A percentile compares a stretch with the other conserved stretches of the same genome.
Evolutionary conservation across 2,113 vertebrate genomes (phyloP).

Genomic region (Burhinus bistriatus): DNA sequence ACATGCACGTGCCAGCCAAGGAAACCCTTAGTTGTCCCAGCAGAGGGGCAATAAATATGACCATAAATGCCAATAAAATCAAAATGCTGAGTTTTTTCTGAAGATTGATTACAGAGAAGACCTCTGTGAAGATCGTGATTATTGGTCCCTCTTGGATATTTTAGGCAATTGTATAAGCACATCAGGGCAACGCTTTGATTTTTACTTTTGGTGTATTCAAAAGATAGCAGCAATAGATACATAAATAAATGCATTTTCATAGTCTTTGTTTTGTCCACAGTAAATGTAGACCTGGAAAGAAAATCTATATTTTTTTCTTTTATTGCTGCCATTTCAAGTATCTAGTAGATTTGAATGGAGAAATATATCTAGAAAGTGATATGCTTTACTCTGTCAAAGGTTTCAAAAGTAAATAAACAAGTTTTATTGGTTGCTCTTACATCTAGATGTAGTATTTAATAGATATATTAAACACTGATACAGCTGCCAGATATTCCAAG

Average conservation of each 20-base stretch:
- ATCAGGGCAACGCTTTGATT: neutral
- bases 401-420: conserved; percentile 58
- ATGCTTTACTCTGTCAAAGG: conserved; percentile 2
- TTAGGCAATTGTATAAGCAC: neutral
- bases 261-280: conserved; percentile 14
- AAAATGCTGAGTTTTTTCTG: neutral
- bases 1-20: neutral
- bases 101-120: neutral
- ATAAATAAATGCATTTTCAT: conserved; percentile 6
- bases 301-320: conserved; percentile 6
- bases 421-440: conserved; percentile 51
- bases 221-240: neutral
- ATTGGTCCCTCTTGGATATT: conserved; percentile 16
- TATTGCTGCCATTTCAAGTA: conserved; percentile 24
- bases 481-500: conserved; percentile 8
- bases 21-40: neutral
- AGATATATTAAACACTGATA: conserved; percentile 34
- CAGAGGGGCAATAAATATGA: neutral
- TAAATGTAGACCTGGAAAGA: neutral
- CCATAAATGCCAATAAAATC: conserved; percentile 14
- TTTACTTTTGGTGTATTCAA: neutral
- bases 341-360: neutral
- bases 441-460: conserved; percentile 29
- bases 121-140: neutral
- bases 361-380: conserved; percentile 13